Evolutionary conservation across 2,113 vertebrate genomes (phyloP).

Genomic region (Smithornis capensis): DNA sequence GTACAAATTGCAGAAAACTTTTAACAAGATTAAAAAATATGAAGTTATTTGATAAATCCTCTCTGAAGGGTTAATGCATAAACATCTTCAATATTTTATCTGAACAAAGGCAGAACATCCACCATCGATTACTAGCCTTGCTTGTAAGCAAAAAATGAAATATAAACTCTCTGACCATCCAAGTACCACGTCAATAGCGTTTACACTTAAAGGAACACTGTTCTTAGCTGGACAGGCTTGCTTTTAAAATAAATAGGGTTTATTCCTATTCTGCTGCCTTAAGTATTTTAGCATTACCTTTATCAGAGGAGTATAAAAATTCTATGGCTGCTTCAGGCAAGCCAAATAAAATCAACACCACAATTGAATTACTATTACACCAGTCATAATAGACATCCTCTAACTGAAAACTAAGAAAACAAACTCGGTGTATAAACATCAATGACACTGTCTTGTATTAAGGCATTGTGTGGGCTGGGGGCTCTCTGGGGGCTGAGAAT

Average conservation of each 20-base stretch:
- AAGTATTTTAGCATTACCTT: neutral
- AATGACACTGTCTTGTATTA: neutral
- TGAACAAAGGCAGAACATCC: neutral
- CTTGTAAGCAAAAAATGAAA: neutral
- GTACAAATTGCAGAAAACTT: neutral
- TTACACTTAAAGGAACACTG: neutral
- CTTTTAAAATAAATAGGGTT: neutral
- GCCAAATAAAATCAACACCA: neutral
- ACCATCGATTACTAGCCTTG: neutral
- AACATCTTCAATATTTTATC: neutral
- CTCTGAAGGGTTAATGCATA: neutral
- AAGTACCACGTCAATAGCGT: neutral
- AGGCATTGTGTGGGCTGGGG: fast-evolving
- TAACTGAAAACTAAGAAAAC: neutral
- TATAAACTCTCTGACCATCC: neutral
- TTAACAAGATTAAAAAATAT: neutral
- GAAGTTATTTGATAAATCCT: neutral
- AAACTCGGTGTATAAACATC: neutral
- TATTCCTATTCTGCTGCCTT: neutral
- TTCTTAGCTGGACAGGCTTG: neutral
- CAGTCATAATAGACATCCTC: neutral
- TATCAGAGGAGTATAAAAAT: neutral
- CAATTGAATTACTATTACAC: neutral
- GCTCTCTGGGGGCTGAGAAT: neutral
- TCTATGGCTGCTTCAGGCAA: neutral